Percentiles rank a stretch among this genome's conserved stretches.
phyloP scores from a whole-genome alignment of 2,797 vertebrate species.

The Miichthys miiuy region DNA sequence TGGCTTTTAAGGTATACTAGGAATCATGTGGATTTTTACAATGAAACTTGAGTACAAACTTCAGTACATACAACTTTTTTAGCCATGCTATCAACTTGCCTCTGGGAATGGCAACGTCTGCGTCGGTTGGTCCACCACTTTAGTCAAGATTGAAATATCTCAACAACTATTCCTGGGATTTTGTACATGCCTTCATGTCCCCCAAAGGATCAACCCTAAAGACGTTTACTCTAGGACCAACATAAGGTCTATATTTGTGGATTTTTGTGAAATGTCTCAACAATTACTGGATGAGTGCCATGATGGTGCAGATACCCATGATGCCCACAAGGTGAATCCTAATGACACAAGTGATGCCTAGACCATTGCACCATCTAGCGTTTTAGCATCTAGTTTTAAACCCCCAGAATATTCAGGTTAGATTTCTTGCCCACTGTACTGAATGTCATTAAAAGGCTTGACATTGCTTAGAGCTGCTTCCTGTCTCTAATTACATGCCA shows the following conservation, averaged over 20 bases:
- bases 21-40: neutral
- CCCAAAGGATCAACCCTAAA: neutral
- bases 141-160: neutral
- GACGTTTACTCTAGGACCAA: neutral
- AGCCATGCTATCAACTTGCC: neutral
- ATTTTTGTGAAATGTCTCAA: neutral
- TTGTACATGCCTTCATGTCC: neutral
- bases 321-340: neutral
- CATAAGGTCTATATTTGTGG: neutral
- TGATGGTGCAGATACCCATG: neutral
- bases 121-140: neutral
- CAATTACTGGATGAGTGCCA: neutral
- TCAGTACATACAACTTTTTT: neutral
- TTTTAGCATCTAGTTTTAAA: too few relatives aligned
- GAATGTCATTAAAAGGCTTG: too few relatives aligned
- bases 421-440: too few relatives aligned
- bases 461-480: too few relatives aligned
- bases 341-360: neutral
- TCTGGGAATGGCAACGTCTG: neutral
- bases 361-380: neutral
- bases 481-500: too few relatives aligned
- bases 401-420: too few relatives aligned
- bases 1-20: too few relatives aligned
- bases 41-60: neutral
- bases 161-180: too few relatives aligned